These are phyloP conservation scores for Kuschelorhynchus macadamiae DNA, from an alignment of 2,888 invertebrate species.

Conservation along the genomic window DNA sequence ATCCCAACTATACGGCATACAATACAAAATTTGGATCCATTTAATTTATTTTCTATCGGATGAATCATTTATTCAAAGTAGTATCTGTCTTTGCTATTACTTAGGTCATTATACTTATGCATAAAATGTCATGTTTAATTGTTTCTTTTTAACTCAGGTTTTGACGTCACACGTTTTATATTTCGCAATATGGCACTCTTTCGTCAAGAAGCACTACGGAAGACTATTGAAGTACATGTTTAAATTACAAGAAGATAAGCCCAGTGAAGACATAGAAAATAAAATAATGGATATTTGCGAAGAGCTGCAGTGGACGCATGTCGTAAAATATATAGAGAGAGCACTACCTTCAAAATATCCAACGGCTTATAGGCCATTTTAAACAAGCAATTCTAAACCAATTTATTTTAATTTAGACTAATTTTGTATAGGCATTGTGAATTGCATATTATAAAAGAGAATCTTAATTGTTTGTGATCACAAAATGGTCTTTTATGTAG, in stretches of 20 bases:
- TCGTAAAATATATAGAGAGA: constrained; percentile 72
- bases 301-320: constrained; percentile 81
- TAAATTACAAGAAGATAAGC: constrained; percentile 87
- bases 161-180: constrained; percentile 71
- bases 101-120: too few relatives aligned
- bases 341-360: constrained; percentile 80
- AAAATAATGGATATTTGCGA: constrained; percentile 76
- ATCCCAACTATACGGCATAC: too few relatives aligned
- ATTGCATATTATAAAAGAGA: background rate
- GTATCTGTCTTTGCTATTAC: too few relatives aligned
- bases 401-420: background rate
- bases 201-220: constrained; percentile 84
- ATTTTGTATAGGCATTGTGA: background rate
- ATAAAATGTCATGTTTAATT: too few relatives aligned
- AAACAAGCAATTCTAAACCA: constrained; percentile 52
- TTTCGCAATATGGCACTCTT: constrained; percentile 88
- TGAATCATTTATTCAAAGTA: too few relatives aligned
- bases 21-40: too few relatives aligned
- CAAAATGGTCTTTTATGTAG: background rate
- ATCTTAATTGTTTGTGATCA: background rate
- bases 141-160: too few relatives aligned
- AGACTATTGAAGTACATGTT: constrained; percentile 82
- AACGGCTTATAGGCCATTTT: constrained; percentile 79
- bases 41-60: too few relatives aligned
- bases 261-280: constrained; percentile 80